These are phyloP conservation scores for Phaethornis superciliosus DNA, from an alignment of 2,113 vertebrate species.

Conservation along the genomic window DNA sequence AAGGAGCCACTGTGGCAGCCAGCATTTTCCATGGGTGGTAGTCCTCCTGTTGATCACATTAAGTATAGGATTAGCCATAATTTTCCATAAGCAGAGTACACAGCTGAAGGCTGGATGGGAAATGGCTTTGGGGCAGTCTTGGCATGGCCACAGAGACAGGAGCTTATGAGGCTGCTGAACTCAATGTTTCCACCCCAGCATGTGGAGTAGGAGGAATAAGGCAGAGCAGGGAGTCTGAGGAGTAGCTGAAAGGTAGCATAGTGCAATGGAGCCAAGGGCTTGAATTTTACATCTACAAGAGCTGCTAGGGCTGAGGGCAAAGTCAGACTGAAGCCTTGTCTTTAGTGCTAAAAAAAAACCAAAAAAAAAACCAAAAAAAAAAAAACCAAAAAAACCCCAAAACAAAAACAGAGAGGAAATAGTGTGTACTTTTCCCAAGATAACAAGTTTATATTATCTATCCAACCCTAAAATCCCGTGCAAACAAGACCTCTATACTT, in stretches of 20 bases:
- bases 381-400: too few species aligned
- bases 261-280: background rate
- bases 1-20: background rate
- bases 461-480: background rate
- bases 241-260: background rate
- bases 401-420: background rate
- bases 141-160: accelerated
- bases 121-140: background rate
- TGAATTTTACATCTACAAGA: background rate
- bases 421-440: background rate
- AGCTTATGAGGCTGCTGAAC: background rate
- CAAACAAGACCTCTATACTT: background rate
- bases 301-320: background rate
- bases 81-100: background rate
- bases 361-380: too few species aligned
- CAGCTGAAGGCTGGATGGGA: background rate
- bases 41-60: background rate
- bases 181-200: background rate
- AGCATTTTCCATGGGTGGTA: background rate
- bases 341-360: background rate
- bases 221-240: background rate
- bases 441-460: background rate
- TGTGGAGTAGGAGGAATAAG: background rate
- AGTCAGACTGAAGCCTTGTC: background rate
- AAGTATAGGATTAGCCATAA: background rate